Evolutionary conservation across 2,797 vertebrate genomes (phyloP).

Genomic region (Helarctos malayanus): DNA sequence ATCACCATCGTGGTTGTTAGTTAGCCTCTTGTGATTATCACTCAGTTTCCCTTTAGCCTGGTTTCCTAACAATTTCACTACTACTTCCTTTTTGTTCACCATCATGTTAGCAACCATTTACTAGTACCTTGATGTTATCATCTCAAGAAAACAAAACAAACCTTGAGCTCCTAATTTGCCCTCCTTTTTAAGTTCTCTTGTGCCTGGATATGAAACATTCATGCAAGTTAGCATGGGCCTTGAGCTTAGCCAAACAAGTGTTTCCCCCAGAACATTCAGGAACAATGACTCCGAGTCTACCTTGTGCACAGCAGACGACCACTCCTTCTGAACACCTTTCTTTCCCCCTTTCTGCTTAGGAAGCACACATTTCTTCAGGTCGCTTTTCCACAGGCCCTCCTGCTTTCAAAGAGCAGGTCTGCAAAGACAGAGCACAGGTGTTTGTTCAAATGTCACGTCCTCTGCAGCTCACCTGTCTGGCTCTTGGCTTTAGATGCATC

Average conservation of each 20-base stretch:
- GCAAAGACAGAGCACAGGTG: not conserved
- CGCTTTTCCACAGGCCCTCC: not conserved
- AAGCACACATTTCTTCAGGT: not conserved
- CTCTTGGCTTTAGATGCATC: not conserved
- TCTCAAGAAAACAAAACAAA: not conserved
- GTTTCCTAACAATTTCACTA: not conserved
- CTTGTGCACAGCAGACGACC: no score
- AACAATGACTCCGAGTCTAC: not conserved
- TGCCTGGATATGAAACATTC: not conserved
- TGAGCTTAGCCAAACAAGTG: not conserved
- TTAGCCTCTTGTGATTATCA: not conserved
- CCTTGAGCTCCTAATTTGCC: not conserved
- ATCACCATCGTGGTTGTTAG: not conserved
- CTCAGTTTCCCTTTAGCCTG: not conserved
- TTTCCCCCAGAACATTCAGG: not conserved
- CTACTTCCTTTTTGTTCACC: not conserved
- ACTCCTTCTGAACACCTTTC: not conserved
- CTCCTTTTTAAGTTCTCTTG: not conserved
- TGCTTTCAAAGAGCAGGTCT: not conserved
- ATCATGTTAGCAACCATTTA: not conserved
- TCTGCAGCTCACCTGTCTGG: not conserved
- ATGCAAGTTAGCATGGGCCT: not conserved
- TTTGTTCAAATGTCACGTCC: not conserved
- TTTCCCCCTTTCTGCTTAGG: not conserved
- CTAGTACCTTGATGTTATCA: not conserved